Percentiles rank a stretch among this genome's conserved stretches.
These are phyloP conservation scores for Macrophya annulata DNA, from an alignment of 2,888 invertebrate genomes.

Conservation along the genomic window DNA sequence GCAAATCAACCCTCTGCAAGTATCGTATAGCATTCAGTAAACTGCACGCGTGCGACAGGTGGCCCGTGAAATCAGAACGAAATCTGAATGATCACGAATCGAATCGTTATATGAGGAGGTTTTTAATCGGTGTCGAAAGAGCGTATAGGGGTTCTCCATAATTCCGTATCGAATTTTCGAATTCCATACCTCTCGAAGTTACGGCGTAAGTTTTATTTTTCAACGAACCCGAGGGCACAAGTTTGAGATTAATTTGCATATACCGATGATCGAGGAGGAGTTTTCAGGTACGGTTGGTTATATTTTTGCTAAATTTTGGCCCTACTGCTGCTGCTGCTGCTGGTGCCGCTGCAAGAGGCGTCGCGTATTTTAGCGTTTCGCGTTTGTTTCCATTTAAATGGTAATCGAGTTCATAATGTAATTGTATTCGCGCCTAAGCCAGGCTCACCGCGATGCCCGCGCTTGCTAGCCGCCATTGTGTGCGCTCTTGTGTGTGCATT, in stretches of 20 bases:
- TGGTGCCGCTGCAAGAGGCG: slow-evolving; percentile 45
- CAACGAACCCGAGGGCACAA: background rate
- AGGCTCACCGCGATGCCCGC: slow-evolving; percentile 73
- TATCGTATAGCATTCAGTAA: background rate
- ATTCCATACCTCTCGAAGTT: background rate
- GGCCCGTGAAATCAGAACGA: slow-evolving; percentile 77
- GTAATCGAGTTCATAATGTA: slow-evolving; percentile 80
- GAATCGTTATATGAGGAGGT: slow-evolving; percentile 24
- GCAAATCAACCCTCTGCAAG: background rate
- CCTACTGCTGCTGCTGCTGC: background rate
- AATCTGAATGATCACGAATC: slow-evolving; percentile 33
- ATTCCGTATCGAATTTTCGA: slow-evolving; percentile 32
- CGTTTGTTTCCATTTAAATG: slow-evolving; percentile 80
- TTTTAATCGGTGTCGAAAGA: slow-evolving; percentile 29
- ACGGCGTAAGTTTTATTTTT: background rate
- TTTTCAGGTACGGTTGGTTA: slow-evolving; percentile 31
- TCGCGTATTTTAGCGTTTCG: slow-evolving; percentile 78
- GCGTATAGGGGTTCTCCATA: background rate
- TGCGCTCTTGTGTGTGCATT: slow-evolving; percentile 68
- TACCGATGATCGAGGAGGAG: slow-evolving; percentile 70
- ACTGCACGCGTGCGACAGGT: slow-evolving; percentile 75
- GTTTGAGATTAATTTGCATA: slow-evolving; percentile 64
- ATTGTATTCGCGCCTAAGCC: slow-evolving; percentile 79
- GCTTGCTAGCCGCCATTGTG: slow-evolving; percentile 70
- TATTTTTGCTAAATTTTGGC: background rate